Evolutionary conservation across 2,888 invertebrate species (phyloP).

Genomic region (Nezara viridula): DNA sequence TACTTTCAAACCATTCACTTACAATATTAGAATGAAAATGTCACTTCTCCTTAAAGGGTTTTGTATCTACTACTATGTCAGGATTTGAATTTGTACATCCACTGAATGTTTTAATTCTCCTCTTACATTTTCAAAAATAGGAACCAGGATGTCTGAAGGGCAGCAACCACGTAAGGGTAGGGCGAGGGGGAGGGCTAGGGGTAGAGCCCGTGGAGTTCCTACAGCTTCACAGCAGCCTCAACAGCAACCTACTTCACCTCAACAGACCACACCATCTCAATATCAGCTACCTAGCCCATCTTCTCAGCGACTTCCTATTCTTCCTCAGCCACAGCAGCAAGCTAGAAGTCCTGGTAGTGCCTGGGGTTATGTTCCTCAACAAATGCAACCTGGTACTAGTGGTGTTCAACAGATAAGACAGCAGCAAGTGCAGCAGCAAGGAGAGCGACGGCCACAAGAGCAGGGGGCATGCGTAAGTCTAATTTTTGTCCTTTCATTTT

Average conservation of each 20-base stretch:
- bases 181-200: neutral
- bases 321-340: neutral
- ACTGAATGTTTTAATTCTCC: no score
- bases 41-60: no score
- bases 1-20: no score
- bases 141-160: constrained; percentile 7
- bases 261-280: neutral
- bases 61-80: no score
- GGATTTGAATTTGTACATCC: no score
- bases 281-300: neutral
- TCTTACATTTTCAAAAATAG: no score
- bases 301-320: neutral
- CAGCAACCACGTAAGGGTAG: neutral
- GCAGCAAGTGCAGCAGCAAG: neutral
- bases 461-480: constrained; percentile 4
- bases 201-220: constrained; percentile 12
- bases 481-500: no score
- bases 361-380: neutral
- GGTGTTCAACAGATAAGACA: neutral
- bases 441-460: no score
- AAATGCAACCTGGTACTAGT: neutral
- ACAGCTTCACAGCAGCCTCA: neutral
- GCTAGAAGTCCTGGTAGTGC: constrained; percentile 11
- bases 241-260: neutral
- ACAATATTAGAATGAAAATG: no score